Conservation (phyloP, 2,888 invertebrate genomes). For the Plagodis dolabraria region DNA sequence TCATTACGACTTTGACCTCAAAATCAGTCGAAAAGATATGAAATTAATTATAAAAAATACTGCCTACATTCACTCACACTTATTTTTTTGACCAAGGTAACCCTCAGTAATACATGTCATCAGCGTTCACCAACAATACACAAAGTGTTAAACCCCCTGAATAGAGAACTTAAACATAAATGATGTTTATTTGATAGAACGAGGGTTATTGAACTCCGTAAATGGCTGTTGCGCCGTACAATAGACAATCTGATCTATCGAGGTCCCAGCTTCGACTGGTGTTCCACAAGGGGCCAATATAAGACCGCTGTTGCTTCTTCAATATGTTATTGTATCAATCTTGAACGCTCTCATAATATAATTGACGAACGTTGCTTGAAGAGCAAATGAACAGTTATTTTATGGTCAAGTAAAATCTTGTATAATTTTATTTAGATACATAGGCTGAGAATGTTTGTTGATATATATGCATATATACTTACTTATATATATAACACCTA, state of each 20-base stretch:
- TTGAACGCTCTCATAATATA: slow-evolving; percentile 27
- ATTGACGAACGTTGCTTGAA: slow-evolving; percentile 25
- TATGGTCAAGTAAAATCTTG: slow-evolving; percentile 14
- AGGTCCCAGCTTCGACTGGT: slow-evolving; percentile 52
- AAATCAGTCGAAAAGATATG: too few species aligned
- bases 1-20: too few species aligned
- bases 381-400: slow-evolving; percentile 25
- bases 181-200: slow-evolving; percentile 49
- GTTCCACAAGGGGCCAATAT: slow-evolving; percentile 28
- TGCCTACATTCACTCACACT: too few species aligned
- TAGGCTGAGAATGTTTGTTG: too few species aligned
- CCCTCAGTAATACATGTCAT: slow-evolving; percentile 16
- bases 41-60: neutral
- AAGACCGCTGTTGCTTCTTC: slow-evolving; percentile 30
- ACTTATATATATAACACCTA: too few species aligned
- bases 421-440: slow-evolving; percentile 12
- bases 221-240: slow-evolving; percentile 61
- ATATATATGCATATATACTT: too few species aligned
- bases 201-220: slow-evolving; percentile 66
- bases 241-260: slow-evolving; percentile 65
- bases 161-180: slow-evolving; percentile 26
- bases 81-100: too few species aligned
- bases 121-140: slow-evolving; percentile 5
- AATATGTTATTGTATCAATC: slow-evolving; percentile 33
- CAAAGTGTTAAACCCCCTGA: slow-evolving; percentile 22